Evolutionary conservation across 2,888 invertebrate species (phyloP), one percentile per base, ranked within the genome.

Genomic region (Scotopteryx bipunctaria): DNA sequence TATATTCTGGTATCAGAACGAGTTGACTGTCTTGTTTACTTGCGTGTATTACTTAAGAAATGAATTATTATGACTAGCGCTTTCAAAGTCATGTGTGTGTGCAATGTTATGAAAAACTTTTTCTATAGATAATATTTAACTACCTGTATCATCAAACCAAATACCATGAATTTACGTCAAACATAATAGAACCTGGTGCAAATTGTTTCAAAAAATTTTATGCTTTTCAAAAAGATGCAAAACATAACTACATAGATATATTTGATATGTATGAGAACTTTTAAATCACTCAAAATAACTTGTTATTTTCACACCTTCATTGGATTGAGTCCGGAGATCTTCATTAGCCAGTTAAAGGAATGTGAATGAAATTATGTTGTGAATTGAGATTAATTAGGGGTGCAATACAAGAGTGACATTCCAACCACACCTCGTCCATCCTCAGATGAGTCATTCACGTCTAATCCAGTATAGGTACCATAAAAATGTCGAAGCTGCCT

Each of bases 381-480:
- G 44, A 46, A 36, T 41, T 48, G 54, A 40, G 40, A 59, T 64
- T 63, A 65, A 64, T 66, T 62, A 60, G 53, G 47, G 44, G 47
- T 60, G 54, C 42, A 58, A 64, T 66, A 55, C 61, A 57, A 64
- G 67, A 66, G 69, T 69, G 65, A 67, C 63, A 64, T 64, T 68
- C 67, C 69, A 61, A 57, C 78, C 73, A 68, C 81, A 72, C 81
- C 81, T 73, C 66, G 57, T 63, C 64, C 60, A 63, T 64, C 67
- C 69, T 67, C 63, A 71, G 69, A 80, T 85, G 84, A 86, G 67
- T 86, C 84, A 86, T 81, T 78, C 73, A 68, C 74, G 74, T 76
- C 78, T 76, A 79, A 82, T 79, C 78, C 77, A 76, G 72, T 66
- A 66, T 52, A 65, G 38, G 52, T 51, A 55, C 58, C 58, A 78